A percentile compares a stretch with the other conserved stretches of the same genome.
Conservation (phyloP, 2,797 vertebrate species). For the Chaunax sp. region DNA sequence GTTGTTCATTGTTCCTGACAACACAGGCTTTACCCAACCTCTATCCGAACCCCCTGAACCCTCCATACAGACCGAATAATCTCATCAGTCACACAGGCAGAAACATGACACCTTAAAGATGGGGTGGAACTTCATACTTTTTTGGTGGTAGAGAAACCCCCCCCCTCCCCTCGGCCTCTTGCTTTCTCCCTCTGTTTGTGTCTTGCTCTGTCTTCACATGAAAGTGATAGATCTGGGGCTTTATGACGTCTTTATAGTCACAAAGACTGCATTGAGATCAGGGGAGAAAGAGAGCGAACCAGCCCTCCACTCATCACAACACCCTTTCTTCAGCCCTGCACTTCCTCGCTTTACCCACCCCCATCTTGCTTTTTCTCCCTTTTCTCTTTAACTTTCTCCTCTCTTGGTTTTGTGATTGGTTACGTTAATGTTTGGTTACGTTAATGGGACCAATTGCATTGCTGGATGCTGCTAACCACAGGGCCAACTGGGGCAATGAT, state of each 20-base stretch:
- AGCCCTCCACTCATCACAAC: constrained; percentile 66
- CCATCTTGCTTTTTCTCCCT: constrained; percentile 6
- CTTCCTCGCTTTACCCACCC: constrained; percentile 43
- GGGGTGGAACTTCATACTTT: constrained; percentile 47
- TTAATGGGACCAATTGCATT: constrained; percentile 46
- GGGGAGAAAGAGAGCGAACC: constrained; percentile 60
- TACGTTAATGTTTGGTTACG: constrained; percentile 43
- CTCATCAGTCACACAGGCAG: constrained; percentile 73
- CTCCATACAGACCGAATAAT: constrained; percentile 63
- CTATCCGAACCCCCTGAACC: constrained; percentile 44
- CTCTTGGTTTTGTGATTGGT: constrained; percentile 18
- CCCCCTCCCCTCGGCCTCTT: constrained; percentile 24
- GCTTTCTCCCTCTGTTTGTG: constrained; percentile 38
- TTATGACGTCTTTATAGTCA: constrained; percentile 79
- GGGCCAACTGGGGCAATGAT: constrained; percentile 54
- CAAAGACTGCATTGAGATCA: constrained; percentile 78
- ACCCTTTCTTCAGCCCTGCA: constrained; percentile 53
- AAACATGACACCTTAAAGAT: constrained; percentile 71
- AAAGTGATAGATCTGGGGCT: constrained; percentile 80
- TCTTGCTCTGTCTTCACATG: constrained; percentile 67
- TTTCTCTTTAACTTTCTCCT: constrained; percentile 27
- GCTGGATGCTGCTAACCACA: constrained; percentile 31
- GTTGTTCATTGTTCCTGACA: constrained; percentile 65
- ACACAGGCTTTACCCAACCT: constrained; percentile 45
- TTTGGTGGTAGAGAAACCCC: constrained; percentile 62